A percentile compares a stretch with the other conserved stretches of the same genome.
phyloP scores from a whole-genome alignment of 2,888 invertebrate genomes.

The Lycia hirtaria region DNA sequence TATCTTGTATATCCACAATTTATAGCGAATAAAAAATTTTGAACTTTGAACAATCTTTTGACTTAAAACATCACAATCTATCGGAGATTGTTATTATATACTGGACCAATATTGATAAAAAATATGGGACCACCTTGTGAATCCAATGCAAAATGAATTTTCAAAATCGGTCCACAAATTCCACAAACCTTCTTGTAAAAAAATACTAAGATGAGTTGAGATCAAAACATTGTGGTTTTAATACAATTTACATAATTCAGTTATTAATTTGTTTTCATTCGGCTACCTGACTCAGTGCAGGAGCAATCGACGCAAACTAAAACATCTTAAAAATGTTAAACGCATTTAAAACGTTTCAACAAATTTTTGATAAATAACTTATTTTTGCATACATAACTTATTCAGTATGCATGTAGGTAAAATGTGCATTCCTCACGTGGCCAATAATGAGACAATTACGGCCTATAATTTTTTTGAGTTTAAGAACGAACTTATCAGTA shows the following conservation, averaged over 20 bases:
- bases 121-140: no score
- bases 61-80: no score
- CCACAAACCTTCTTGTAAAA: no score
- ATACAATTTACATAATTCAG: conserved; percentile 8
- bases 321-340: conserved; percentile 28
- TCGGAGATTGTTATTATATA: no score
- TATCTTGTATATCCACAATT: no score
- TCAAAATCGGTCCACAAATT: no score
- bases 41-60: no score
- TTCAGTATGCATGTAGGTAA: conserved; percentile 37
- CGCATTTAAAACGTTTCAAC: conserved; percentile 19
- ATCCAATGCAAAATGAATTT: no score
- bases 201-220: no score
- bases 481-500: no score
- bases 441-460: conserved; percentile 36
- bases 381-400: conserved; percentile 28
- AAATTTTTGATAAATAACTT: conserved; percentile 20
- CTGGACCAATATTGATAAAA: no score
- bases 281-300: conserved; percentile 20
- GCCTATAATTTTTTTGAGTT: conserved; percentile 19
- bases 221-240: not conserved
- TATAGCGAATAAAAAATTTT: no score
- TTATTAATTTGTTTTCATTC: conserved; percentile 2
- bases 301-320: conserved; percentile 8
- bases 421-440: conserved; percentile 38